Base-by-base conservation (phyloP, 2,888 invertebrate genomes). In the Sarcophaga carnaria region DNA sequence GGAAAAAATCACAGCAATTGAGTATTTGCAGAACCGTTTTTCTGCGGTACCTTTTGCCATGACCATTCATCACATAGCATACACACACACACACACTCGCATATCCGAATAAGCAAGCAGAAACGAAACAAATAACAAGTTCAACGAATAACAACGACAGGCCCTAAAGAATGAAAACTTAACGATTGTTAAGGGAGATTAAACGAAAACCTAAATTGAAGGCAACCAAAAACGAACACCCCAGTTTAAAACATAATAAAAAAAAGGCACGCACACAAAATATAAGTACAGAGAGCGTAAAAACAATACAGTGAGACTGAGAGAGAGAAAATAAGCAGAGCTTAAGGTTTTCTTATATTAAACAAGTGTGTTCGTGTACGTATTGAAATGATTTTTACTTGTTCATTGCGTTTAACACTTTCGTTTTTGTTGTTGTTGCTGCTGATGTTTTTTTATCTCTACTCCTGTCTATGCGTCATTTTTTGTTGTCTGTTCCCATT, bases 41-140 rank as follows among this genome's bases (percentile, higher is more conserved):
- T 87, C 87, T 87, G 87, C 87, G 87, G 87, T 82, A 84, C 47
- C 67, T 87, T 87, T 87, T 83, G 75, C 76, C 64, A 66, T 62
- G 69, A 70, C 83, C 83, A 80, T 83, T 79, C 76, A 83, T 76
- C 60, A 82, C 59, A 49, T 37, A 37, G 25, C 25, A 54, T 54
- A 63, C 11, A 22, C 47, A 6, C 14, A 62, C 14, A 71, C 59
- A 59, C 20, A 60, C 12, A 69, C 62, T 62, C 22, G 27, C 14
- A 12, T 49, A 49, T 2, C 49, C 49, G 25, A 37, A 37, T 37
- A 37, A 27, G 14, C 17, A 66, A 37, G 37, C 10, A 66, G 22
- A 64, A 27, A 66, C 54, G 22, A 37, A 37, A 37, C 2, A 37
- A 37, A 37, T 37, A 37, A 37, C 37, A 37, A 37, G 37, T 37